Conservation (phyloP, 2,888 invertebrate genomes). For the Clivina fossor region DNA sequence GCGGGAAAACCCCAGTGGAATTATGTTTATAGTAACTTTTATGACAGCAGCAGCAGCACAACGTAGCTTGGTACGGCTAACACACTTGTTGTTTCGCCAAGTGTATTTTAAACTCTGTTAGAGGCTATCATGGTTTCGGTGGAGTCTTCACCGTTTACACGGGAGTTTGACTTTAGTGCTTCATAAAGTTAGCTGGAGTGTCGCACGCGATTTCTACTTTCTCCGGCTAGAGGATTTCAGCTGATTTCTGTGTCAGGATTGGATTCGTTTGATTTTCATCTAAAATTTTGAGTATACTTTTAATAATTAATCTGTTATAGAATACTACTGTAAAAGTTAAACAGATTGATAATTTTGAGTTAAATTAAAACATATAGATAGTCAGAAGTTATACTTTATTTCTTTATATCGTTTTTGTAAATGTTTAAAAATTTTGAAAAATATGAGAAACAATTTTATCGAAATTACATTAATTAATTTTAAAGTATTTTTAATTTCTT, state of each 20-base stretch:
- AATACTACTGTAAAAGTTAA: no score
- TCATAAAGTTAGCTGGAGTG: slow-evolving; percentile 54
- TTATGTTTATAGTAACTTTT: slow-evolving; percentile 32
- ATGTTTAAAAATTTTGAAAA: not conserved
- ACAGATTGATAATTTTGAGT: no score
- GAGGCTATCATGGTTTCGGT: slow-evolving; percentile 30
- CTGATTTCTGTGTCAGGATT: slow-evolving; percentile 5
- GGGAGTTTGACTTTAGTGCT: slow-evolving; percentile 55
- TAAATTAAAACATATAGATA: not conserved
- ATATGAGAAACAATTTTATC: not conserved
- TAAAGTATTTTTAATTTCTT: no score
- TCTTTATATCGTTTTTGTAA: not conserved
- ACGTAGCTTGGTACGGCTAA: slow-evolving; percentile 6
- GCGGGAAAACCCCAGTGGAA: slow-evolving; percentile 14
- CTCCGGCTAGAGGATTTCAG: slow-evolving; percentile 1
- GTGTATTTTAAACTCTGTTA: slow-evolving; percentile 31
- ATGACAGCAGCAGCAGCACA: not conserved
- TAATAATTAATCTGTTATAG: no score
- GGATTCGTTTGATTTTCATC: not conserved
- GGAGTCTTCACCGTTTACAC: slow-evolving; percentile 34
- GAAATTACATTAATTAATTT: no score
- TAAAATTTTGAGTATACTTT: no score
- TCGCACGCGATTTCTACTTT: slow-evolving; percentile 50
- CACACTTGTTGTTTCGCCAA: slow-evolving; percentile 32
- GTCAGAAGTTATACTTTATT: not conserved